These are phyloP conservation scores for Drosophila mayaguana DNA, from an alignment of 2,888 invertebrate species.

Conservation along the genomic window DNA sequence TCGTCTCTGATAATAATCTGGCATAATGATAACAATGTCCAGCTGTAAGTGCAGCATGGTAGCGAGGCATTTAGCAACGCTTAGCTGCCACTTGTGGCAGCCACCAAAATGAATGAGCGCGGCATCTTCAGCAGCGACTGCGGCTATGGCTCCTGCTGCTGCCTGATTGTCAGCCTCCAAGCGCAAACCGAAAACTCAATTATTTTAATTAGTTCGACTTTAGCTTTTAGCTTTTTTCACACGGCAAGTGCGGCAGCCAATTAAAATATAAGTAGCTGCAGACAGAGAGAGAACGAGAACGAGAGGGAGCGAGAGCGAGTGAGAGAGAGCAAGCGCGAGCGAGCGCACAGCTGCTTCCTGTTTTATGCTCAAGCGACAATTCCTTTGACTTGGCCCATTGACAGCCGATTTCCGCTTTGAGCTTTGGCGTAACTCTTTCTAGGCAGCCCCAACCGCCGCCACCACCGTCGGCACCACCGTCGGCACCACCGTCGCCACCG, in stretches of 20 bases:
- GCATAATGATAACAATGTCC: constrained; percentile 73
- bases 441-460: neutral
- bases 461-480: too few species aligned
- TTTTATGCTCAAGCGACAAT: constrained; percentile 46
- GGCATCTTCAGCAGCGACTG: neutral
- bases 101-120: constrained; percentile 3
- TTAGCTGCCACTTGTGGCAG: constrained; percentile 47
- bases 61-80: constrained; percentile 55
- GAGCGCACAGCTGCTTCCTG: constrained; percentile 45
- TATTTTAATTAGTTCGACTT: constrained; percentile 71
- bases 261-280: constrained; percentile 50
- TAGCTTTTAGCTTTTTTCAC: constrained; percentile 58
- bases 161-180: constrained; percentile 41
- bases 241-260: constrained; percentile 42
- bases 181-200: constrained; percentile 55
- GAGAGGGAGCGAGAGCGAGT: constrained; percentile 11
- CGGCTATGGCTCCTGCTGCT: neutral
- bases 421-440: constrained; percentile 3
- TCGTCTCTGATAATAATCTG: constrained; percentile 71
- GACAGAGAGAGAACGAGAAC: constrained; percentile 9
- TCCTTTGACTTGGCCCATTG: constrained; percentile 60
- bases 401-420: constrained; percentile 72
- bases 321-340: neutral
- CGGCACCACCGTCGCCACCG: too few species aligned
- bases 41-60: constrained; percentile 24